Conservation (phyloP, 2,888 invertebrate species). For the Drosophila emarginata region DNA sequence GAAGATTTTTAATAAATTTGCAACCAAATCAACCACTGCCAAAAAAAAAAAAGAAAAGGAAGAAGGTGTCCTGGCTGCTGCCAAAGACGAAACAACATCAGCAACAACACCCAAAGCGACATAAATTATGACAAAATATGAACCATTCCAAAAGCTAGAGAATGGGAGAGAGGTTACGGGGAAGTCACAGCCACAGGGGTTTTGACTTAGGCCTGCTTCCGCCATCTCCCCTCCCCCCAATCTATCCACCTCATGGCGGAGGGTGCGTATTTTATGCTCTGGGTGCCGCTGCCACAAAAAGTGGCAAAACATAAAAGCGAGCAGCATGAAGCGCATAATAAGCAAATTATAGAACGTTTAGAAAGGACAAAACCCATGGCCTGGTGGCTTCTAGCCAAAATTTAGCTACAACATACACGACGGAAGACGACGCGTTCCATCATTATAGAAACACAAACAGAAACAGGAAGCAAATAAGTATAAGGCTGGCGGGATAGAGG, state of each 20-base stretch:
- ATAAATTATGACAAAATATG: slow-evolving; percentile 80
- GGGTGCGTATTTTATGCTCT: slow-evolving; percentile 66
- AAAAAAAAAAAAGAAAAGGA: slow-evolving; percentile 20
- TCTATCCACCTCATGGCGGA: slow-evolving; percentile 17
- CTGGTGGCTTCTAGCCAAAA: neutral
- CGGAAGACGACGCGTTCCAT: slow-evolving; percentile 28
- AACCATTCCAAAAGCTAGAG: slow-evolving; percentile 35
- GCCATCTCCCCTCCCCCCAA: neutral
- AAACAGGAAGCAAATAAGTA: slow-evolving; percentile 5
- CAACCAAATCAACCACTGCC: slow-evolving; percentile 77
- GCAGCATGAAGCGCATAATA: slow-evolving; percentile 78
- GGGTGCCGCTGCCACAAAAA: slow-evolving; percentile 60
- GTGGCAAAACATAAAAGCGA: slow-evolving; percentile 77
- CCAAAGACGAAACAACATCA: slow-evolving; percentile 47
- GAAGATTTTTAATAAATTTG: slow-evolving; percentile 80
- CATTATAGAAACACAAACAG: slow-evolving; percentile 34
- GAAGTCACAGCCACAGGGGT: neutral
- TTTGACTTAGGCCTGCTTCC: slow-evolving; percentile 28
- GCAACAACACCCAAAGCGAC: slow-evolving; percentile 78
- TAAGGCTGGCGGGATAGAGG: neutral
- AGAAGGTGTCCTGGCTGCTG: slow-evolving; percentile 57
- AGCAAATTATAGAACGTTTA: slow-evolving; percentile 80
- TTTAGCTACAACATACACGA: neutral
- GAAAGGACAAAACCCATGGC: slow-evolving; percentile 64
- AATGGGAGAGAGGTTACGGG: slow-evolving; percentile 12